Conservation (phyloP, 2,797 vertebrate genomes). For the Lithobates pipiens region DNA sequence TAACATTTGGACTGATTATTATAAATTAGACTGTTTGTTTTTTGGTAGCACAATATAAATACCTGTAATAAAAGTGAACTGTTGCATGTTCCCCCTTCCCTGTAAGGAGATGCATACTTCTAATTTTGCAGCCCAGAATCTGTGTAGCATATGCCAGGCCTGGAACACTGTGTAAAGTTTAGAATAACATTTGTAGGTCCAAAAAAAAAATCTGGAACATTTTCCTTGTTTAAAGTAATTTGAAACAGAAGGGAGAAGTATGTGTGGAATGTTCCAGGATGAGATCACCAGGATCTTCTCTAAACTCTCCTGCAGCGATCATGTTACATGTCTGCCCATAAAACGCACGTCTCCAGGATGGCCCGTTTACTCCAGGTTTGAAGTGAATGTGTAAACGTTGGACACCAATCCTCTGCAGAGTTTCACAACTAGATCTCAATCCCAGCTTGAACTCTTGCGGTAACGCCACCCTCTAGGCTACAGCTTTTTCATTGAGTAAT, state of each 20-base stretch:
- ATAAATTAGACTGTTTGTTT: too few relatives aligned
- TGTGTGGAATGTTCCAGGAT: slow-evolving; percentile 50
- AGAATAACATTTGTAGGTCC: slow-evolving; percentile 4
- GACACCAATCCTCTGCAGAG: too few relatives aligned
- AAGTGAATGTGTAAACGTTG: too few relatives aligned
- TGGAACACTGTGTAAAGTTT: not conserved
- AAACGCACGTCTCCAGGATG: not conserved
- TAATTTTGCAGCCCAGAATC: not conserved
- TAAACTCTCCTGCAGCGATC: not conserved
- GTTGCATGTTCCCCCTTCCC: too few relatives aligned
- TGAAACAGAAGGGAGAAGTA: slow-evolving; percentile 26
- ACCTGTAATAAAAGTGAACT: too few relatives aligned
- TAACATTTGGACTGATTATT: too few relatives aligned
- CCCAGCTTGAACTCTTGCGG: too few relatives aligned
- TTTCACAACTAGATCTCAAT: not conserved
- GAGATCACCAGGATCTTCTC: slow-evolving; percentile 29
- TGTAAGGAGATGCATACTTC: too few relatives aligned
- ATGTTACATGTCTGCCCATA: not conserved
- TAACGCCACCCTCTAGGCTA: too few relatives aligned
- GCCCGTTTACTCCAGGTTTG: too few relatives aligned
- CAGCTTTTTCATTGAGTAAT: too few relatives aligned
- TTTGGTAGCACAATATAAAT: too few relatives aligned
- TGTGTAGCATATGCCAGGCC: not conserved
- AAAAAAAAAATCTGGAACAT: slow-evolving; percentile 17
- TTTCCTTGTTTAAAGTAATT: slow-evolving; percentile 25